Evolutionary conservation across 2,888 invertebrate species (phyloP), one percentile per base, ranked within the genome.

Genomic region (Eupithecia subumbrata): DNA sequence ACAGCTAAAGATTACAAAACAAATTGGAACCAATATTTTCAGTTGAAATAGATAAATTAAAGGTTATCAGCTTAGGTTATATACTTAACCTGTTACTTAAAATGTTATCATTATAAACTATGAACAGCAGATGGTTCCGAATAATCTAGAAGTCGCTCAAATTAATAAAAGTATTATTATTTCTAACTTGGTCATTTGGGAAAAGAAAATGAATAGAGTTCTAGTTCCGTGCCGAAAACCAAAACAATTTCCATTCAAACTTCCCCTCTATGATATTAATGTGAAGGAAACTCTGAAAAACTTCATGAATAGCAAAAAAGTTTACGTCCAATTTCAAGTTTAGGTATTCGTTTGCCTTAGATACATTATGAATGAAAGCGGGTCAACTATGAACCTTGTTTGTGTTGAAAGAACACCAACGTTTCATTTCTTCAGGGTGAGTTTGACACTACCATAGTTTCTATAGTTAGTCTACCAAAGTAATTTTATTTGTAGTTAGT

Each of bases 211-310:
- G 22, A 22, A 22, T 2, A 52, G 22, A 22, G 22, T 60, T 60
- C 60, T 22, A 5, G 0, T 60, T 60, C 60, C 22, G 22, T 56
- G 56, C 56, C 22, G 5, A 60, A 14, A 25, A 25, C 66, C 12
- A 8, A 76, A 75, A 74, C 70, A 68, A 72, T 71, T 72, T 74
- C 66, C 40, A 67, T 67, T 40, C n/a, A 40, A 67, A 67, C 66
- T 67, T 67, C 66, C 5, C 18, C 37, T 18, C 37, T 66, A 66
- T 66, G n/a, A 37, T 66, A 66, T 66, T 66, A 66, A 66, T 67
- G 14, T 67, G n/a, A 40, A 9, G 11, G 40, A 22, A 67, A 67
- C 66, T 37, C 64, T n/a, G 66, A n/a, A n/a, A 64, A 66, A 66
- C 66, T 66, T 66, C 40, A 67, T 67, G 66, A 40, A 67, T 67